These are phyloP conservation scores for Phrynocephalus versicolor DNA, from an alignment of 2,113 vertebrate genomes.

Conservation along the genomic window DNA sequence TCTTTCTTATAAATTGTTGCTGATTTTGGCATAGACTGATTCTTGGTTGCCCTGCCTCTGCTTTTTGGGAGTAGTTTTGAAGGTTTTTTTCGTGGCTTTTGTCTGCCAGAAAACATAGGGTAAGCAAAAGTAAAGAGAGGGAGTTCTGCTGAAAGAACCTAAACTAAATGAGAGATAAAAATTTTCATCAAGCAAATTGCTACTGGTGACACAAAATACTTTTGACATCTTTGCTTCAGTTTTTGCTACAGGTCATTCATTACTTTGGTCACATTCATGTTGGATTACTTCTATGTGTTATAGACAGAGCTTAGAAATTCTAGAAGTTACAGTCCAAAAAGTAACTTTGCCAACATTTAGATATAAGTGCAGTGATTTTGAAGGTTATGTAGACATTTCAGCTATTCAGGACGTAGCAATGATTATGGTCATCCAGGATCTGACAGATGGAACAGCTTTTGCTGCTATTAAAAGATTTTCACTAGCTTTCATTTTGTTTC, in stretches of 20 bases:
- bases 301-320: background rate
- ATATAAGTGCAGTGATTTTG: background rate
- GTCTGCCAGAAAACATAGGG: too few species aligned
- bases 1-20: too few species aligned
- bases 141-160: too few species aligned
- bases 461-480: background rate
- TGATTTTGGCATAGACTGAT: too few species aligned
- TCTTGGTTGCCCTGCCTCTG: too few species aligned
- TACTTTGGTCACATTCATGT: background rate
- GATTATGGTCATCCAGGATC: background rate
- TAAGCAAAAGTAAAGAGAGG: too few species aligned
- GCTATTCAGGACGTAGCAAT: background rate
- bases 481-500: background rate
- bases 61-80: too few species aligned
- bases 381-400: background rate
- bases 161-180: too few species aligned
- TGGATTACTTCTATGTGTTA: background rate
- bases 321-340: too few species aligned
- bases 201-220: too few species aligned
- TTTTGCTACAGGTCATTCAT: background rate
- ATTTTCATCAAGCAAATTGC: too few species aligned
- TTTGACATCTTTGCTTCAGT: background rate
- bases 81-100: too few species aligned
- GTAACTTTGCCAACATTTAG: background rate
- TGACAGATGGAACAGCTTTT: background rate